phyloP scores from a whole-genome alignment of 2,888 invertebrate genomes.

The Muscina levida region DNA sequence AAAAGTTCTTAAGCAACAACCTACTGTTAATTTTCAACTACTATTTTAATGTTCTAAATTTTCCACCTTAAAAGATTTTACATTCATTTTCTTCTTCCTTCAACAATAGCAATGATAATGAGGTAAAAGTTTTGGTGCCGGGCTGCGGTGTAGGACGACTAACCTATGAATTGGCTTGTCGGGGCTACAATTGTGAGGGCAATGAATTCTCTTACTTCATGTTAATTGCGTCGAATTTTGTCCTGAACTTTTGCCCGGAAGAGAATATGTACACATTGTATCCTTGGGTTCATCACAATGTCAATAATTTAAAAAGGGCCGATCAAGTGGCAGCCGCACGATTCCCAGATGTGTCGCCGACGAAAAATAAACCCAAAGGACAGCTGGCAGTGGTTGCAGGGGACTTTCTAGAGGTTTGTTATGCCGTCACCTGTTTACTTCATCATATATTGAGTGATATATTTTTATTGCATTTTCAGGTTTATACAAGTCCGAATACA shows the following conservation, averaged over 20 bases:
- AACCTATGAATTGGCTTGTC: constrained; percentile 94
- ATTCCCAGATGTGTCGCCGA: constrained; percentile 94
- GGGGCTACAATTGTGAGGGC: constrained; percentile 96
- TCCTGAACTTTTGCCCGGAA: constrained; percentile 88
- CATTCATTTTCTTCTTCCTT: constrained; percentile 19
- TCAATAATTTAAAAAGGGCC: constrained; percentile 90
- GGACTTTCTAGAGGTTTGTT: constrained; percentile 93
- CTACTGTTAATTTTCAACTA: no score
- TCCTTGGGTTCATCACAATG: constrained; percentile 97
- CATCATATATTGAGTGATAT: not conserved
- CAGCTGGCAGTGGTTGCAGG: constrained; percentile 98
- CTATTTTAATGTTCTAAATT: no score
- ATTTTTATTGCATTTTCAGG: constrained; percentile 63
- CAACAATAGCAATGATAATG: constrained; percentile 73
- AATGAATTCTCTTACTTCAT: constrained; percentile 99
- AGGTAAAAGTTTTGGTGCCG: constrained; percentile 91
- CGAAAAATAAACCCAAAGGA: constrained; percentile 82
- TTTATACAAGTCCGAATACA: constrained; percentile 73
- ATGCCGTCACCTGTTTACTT: constrained; percentile 55
- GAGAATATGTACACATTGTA: constrained; percentile 90
- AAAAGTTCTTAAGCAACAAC: no score
- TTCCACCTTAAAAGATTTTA: no score
- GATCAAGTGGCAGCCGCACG: constrained; percentile 89
- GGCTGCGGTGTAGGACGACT: constrained; percentile 97
- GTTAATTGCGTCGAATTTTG: constrained; percentile 97